These are phyloP conservation scores for Xiphorhynchus erythropygius DNA, from an alignment of 2,797 vertebrate species.

Conservation along the genomic window DNA sequence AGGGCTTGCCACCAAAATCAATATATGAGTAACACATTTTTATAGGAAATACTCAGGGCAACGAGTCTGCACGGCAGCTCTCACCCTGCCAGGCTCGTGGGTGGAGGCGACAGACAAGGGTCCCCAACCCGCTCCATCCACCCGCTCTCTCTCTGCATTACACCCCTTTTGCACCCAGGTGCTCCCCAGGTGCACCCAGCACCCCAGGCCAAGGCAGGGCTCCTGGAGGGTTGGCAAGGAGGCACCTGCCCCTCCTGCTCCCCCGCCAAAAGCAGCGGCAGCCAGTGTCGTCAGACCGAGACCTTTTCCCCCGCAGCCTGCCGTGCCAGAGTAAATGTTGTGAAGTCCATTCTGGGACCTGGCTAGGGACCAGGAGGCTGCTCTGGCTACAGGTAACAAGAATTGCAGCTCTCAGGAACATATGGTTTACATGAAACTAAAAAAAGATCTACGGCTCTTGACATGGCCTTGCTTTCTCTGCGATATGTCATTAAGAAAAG, in stretches of 20 bases:
- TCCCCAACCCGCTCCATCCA: neutral
- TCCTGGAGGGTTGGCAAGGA: neutral
- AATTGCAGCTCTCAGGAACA: conserved; percentile 10
- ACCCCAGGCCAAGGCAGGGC: neutral
- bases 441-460: conserved; percentile 35
- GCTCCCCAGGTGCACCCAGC: neutral
- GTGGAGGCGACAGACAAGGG: rapidly evolving
- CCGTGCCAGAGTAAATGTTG: conserved; percentile 53
- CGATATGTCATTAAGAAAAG: neutral
- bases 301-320: conserved; percentile 7
- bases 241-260: neutral
- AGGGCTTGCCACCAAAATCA: conserved; percentile 25
- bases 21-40: neutral
- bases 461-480: conserved; percentile 19
- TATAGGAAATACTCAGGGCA: neutral
- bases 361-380: conserved; percentile 42
- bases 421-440: conserved; percentile 47
- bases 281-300: neutral
- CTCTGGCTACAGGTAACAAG: conserved; percentile 57
- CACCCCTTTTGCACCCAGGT: neutral
- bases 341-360: conserved; percentile 46
- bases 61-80: neutral
- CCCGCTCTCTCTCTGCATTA: neutral
- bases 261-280: neutral
- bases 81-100: neutral